These are phyloP conservation scores for Miltochrista miniata DNA, from an alignment of 2,888 invertebrate genomes.

Conservation along the genomic window DNA sequence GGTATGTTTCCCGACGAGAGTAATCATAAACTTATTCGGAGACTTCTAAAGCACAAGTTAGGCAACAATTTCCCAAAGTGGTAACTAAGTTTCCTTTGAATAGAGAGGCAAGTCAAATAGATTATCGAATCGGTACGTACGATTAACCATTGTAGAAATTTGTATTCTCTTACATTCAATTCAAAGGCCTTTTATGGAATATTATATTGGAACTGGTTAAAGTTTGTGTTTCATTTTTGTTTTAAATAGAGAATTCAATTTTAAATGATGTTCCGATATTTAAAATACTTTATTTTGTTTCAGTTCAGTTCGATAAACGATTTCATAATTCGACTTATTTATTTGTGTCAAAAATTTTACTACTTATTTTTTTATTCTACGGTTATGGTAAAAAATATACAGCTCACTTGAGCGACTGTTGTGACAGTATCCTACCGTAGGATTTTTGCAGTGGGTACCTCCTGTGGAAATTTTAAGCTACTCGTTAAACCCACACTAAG, in stretches of 20 bases:
- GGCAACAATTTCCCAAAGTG: slow-evolving; percentile 56
- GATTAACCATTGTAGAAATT: slow-evolving; percentile 34
- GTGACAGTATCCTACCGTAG: too few species aligned
- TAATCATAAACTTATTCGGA: slow-evolving; percentile 58
- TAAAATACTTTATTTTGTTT: too few species aligned
- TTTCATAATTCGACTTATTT: too few species aligned
- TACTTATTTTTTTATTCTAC: too few species aligned
- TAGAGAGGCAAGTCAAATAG: slow-evolving; percentile 50
- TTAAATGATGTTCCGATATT: too few species aligned
- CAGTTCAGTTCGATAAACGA: too few species aligned
- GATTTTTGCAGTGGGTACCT: too few species aligned
- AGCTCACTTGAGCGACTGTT: too few species aligned
- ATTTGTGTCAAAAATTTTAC: too few species aligned
- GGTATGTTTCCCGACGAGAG: slow-evolving; percentile 33
- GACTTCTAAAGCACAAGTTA: slow-evolving; percentile 41
- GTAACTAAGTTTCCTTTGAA: slow-evolving; percentile 57
- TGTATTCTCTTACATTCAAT: slow-evolving; percentile 25
- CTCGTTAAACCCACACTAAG: too few species aligned
- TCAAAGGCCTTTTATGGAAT: slow-evolving; percentile 9
- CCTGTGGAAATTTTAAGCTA: too few species aligned
- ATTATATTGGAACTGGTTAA: not conserved
- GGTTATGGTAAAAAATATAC: too few species aligned
- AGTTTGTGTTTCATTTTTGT: not conserved
- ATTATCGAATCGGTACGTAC: slow-evolving; percentile 42
- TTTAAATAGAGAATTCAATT: not conserved